phyloP scores from a whole-genome alignment of 2,888 invertebrate species.

The Rotaria sp. region DNA sequence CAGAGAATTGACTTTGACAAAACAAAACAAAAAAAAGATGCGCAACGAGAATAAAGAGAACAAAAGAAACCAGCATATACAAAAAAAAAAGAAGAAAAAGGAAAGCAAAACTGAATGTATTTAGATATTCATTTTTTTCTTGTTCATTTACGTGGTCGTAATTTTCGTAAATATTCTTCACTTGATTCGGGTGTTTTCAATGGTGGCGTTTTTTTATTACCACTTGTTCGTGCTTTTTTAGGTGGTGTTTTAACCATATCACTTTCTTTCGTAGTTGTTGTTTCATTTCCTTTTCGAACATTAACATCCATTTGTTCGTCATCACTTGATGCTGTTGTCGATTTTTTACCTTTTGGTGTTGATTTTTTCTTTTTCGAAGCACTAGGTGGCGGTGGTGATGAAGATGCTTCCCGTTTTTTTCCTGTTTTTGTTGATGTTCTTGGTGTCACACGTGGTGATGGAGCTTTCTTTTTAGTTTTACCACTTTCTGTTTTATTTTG shows the following conservation, averaged over 20 bases:
- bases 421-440: background rate
- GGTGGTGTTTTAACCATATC: background rate
- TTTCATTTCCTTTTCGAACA: background rate
- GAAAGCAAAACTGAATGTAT: background rate
- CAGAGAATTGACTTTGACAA: conserved; percentile 19
- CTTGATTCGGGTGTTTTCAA: background rate
- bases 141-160: conserved; percentile 20
- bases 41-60: background rate
- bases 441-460: background rate
- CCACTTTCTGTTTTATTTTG: background rate
- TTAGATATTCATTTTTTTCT: too few species aligned
- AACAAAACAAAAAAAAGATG: background rate
- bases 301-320: background rate
- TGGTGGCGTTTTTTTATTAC: background rate
- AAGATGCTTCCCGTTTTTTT: conserved; percentile 5
- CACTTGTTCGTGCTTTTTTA: background rate
- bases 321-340: background rate
- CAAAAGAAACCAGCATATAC: background rate
- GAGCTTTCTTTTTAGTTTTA: background rate
- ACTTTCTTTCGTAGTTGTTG: background rate
- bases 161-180: conserved; percentile 6
- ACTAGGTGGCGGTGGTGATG: background rate
- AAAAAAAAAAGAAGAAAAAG: background rate
- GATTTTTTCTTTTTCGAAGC: background rate
- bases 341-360: background rate